Base-by-base conservation (phyloP, 2,888 invertebrate species). In the Pilophorus perplexus region DNA sequence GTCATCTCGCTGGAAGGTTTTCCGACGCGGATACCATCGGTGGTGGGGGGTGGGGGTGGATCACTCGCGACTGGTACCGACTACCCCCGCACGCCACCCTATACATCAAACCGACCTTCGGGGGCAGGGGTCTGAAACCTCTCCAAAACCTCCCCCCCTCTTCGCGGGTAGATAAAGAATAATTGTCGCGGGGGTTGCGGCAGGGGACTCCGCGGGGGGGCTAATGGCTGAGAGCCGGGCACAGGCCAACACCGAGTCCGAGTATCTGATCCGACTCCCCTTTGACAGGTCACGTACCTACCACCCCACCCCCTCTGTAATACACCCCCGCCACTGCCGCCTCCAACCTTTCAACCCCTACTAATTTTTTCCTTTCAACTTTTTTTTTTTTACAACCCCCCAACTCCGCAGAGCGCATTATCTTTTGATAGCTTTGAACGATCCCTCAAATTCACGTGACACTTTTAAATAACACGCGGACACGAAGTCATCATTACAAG, bases 71-170 rank as follows among this genome's bases (percentile, higher is more conserved):
- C 66, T 33, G 57, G 75, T 75, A 76, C 73, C 68, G 72, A 71
- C 71, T 72, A 71, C 71, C 69, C 70, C 28, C 62, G 64, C 73
- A 72, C 72, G 73, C 73, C 74, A 74, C 72, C 73, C 72, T 68
- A 74, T 73, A 75, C 75, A 74, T 75, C 75, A 75, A 44, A 46
- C 44, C 14, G 25, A n/a, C 50, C 57, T 38, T 38, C 33, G 55
- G 33, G 18, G 50, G 23, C 25, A 2, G 6, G 46, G 22, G 22
- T 14, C 6, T 6, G n/a, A 42, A 22, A 52, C 52, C 52, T 12
- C 25, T n/a, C n/a, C n/a, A n/a, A n/a, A n/a, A n/a, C 57, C 18
- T 23, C 40, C 25, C 12, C 40, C 40, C 16, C 52, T 10, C 22
- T 27, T 46, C 46, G 25, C 6, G 20, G 38, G 40, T 42, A 52